A percentile compares a stretch with the other conserved stretches of the same genome.
Conservation (phyloP, 1,140 invertebrate genomes). For the Parapsyche elsis region DNA sequence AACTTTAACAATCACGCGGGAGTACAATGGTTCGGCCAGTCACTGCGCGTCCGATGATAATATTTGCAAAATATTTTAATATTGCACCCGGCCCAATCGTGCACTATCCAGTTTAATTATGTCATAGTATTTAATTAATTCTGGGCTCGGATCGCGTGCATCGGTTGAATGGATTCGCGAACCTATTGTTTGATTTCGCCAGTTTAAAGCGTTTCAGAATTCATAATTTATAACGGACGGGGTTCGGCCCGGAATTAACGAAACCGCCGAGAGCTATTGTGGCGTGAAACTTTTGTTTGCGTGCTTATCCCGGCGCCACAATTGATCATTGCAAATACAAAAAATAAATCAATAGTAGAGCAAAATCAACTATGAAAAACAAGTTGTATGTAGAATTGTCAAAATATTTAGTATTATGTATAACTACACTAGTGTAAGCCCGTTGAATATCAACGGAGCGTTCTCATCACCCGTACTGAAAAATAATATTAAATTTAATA, state of each 20-base stretch:
- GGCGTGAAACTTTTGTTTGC: neutral
- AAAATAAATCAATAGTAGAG: too few species aligned
- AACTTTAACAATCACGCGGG: too few species aligned
- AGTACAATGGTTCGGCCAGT: too few species aligned
- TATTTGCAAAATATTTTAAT: conserved; percentile 23
- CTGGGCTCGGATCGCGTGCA: conserved; percentile 39
- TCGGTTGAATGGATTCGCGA: conserved; percentile 29
- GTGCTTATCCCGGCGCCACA: too few species aligned
- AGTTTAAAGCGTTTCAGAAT: conserved; percentile 55
- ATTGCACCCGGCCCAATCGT: conserved; percentile 15
- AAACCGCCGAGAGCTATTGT: neutral
- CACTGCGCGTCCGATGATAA: neutral
- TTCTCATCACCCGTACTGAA: too few species aligned
- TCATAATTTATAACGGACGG: conserved; percentile 53
- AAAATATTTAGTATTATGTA: too few species aligned
- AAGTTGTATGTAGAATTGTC: too few species aligned
- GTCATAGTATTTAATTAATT: conserved; percentile 56
- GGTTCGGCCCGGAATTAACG: conserved; percentile 26
- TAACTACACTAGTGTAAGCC: too few species aligned
- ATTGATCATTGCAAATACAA: too few species aligned
- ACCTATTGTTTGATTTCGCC: conserved; percentile 50
- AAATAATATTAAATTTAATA: too few species aligned
- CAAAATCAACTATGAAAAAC: too few species aligned
- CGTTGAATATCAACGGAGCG: too few species aligned
- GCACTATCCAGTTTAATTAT: conserved; percentile 53